Evolutionary conservation across 2,797 vertebrate genomes (phyloP), one percentile per base, ranked within the genome.

Genomic region (Phoxinus dragarum): DNA sequence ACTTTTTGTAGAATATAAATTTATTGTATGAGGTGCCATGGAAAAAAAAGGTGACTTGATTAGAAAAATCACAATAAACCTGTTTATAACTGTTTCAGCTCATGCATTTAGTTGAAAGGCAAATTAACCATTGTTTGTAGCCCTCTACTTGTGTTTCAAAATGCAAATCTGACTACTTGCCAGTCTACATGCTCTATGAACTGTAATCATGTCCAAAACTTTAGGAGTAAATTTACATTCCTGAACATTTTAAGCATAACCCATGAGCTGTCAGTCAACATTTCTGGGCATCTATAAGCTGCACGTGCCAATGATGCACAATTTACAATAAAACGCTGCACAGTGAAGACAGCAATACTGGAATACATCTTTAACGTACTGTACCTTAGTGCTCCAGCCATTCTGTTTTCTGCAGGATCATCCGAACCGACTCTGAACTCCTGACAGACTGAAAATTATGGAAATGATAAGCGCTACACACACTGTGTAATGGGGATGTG

Each of bases 301-400:
- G 44, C 44, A 38, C 12, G 27, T 36, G 21, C 34, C 27, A 34
- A 19, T 34, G 40, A 66, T 79, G 40, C 27, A 61, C 21, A 27
- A 27, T 27, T 27, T 27, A 27, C 27, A 27, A 52, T 42, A 10
- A 12, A 36, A 38, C 11, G 12, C 31, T 38, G 14, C 66, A 78
- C n/a, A 44, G 52, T 2, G 21, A 2, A 11, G 5, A 67, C 5
- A 84, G 7, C 16, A 72, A 69, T 47, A 80, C 12, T 14, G 78
- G 11, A 64, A 47, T 5, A 59, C 40, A 19, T 59, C 5, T 49
- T 5, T 49, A 49, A 6, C 47, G 52, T 19, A 4, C 21, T 21
- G 44, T 76, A 95, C 95, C 94, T 94, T 80, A 96, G 90, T 42
- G 90, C 93, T 90, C 92, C 94, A 2, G 94, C 94, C 94, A 95